phyloP scores from a whole-genome alignment of 2,113 vertebrate genomes.

The Miniopterus natalensis region DNA sequence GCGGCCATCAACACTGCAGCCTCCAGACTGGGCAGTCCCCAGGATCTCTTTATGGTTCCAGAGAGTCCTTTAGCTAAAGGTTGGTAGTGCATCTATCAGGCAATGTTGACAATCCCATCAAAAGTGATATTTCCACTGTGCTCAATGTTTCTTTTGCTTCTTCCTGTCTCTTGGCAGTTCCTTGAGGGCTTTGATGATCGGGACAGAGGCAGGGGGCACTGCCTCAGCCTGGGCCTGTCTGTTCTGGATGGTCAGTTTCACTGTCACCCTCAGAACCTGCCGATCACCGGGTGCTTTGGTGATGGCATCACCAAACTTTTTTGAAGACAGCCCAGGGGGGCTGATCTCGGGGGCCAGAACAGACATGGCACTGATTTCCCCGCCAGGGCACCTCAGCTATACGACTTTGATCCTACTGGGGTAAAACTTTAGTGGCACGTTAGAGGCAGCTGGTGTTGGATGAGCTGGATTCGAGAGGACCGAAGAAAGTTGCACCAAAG shows the following conservation, averaged over 20 bases:
- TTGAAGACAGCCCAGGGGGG: background rate
- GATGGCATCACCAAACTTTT: background rate
- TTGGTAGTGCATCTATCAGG: background rate
- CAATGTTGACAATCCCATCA: background rate
- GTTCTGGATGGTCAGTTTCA: background rate
- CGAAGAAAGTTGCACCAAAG: background rate
- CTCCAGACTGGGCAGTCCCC: background rate
- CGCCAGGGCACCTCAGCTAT: background rate
- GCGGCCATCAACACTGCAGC: background rate
- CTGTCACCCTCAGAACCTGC: background rate
- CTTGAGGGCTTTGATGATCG: background rate
- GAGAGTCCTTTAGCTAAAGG: background rate
- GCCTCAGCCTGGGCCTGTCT: background rate
- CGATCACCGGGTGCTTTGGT: background rate
- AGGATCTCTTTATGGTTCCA: background rate
- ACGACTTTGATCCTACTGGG: background rate
- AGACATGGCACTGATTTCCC: background rate
- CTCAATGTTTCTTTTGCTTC: background rate
- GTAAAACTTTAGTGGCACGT: background rate
- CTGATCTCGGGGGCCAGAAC: background rate
- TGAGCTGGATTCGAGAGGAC: background rate
- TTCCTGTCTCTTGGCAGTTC: background rate
- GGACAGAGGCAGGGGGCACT: background rate
- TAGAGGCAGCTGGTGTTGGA: background rate
- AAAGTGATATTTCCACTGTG: background rate